These are phyloP conservation scores for Romanogobio albipinnatus DNA, from an alignment of 2,113 vertebrate species.

Conservation along the genomic window DNA sequence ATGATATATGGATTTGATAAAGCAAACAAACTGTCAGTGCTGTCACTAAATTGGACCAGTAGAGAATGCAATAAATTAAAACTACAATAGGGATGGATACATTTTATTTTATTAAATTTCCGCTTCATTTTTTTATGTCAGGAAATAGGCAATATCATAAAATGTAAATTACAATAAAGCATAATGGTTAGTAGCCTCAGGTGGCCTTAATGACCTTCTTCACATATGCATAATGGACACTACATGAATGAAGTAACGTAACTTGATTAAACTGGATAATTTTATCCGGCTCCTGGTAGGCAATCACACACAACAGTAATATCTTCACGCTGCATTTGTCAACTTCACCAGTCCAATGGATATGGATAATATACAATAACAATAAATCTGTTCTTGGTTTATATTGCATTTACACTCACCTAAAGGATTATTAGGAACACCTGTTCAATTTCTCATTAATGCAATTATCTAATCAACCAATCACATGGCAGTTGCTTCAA, in stretches of 20 bases:
- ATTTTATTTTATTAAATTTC: background rate
- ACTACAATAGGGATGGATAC: background rate
- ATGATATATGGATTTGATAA: background rate
- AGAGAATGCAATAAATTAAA: conserved; percentile 8
- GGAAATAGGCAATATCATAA: background rate
- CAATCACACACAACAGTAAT: background rate
- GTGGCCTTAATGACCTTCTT: conserved; percentile 17
- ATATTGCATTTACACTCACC: background rate
- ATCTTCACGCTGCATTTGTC: background rate
- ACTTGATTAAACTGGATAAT: conserved; percentile 16
- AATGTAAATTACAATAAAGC: conserved; percentile 23
- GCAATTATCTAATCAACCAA: too few species aligned
- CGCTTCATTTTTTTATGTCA: background rate
- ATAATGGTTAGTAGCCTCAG: conserved; percentile 15
- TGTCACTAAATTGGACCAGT: background rate
- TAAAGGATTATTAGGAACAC: too few species aligned
- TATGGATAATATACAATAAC: background rate
- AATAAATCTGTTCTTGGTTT: background rate
- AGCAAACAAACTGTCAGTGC: background rate
- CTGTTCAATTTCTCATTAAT: too few species aligned
- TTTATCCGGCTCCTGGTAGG: background rate
- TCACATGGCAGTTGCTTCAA: too few species aligned
- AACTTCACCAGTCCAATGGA: background rate
- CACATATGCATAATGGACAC: conserved; percentile 8
- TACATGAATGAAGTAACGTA: background rate